These are phyloP conservation scores for Diachrysia chrysitis DNA, from an alignment of 2,888 invertebrate genomes.

Conservation along the genomic window DNA sequence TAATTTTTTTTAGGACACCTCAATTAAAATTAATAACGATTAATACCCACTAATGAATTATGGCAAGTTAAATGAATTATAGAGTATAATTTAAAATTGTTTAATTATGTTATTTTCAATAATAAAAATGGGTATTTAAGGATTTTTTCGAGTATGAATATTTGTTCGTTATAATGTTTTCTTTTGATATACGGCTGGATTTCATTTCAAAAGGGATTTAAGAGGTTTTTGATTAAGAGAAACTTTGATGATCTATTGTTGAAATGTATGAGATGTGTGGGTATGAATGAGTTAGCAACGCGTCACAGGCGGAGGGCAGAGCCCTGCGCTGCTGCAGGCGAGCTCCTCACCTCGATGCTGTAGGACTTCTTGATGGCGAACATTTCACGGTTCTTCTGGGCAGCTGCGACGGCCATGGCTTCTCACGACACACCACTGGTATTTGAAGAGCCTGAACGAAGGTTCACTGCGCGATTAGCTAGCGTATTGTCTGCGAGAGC, in stretches of 20 bases:
- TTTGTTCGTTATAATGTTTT: neutral
- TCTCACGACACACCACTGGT: slow-evolving; percentile 84
- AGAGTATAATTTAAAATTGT: slow-evolving; percentile 15
- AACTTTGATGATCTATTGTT: slow-evolving; percentile 10
- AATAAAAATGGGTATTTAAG: slow-evolving; percentile 15
- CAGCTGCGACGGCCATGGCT: slow-evolving; percentile 96
- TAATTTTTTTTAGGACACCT: slow-evolving; percentile 44
- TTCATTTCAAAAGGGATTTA: neutral
- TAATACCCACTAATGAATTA: slow-evolving; percentile 23
- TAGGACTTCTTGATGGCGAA: slow-evolving; percentile 99
- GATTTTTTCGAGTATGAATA: slow-evolving; percentile 23
- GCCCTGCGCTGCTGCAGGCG: slow-evolving; percentile 55
- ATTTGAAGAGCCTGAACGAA: slow-evolving; percentile 85
- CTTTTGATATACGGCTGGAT: neutral
- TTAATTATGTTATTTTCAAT: slow-evolving; percentile 16
- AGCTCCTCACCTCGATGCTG: slow-evolving; percentile 97
- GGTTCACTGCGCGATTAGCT: slow-evolving; percentile 88
- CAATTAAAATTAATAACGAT: slow-evolving; percentile 38
- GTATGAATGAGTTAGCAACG: slow-evolving; percentile 58
- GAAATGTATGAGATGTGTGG: slow-evolving; percentile 19
- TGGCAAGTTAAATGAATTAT: slow-evolving; percentile 22
- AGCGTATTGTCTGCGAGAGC: slow-evolving; percentile 88
- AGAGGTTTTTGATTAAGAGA: neutral
- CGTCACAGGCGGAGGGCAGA: slow-evolving; percentile 47
- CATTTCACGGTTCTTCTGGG: slow-evolving; percentile 98